Conservation (phyloP, 2,888 invertebrate species). For the Nephrocerus scutellatus region DNA sequence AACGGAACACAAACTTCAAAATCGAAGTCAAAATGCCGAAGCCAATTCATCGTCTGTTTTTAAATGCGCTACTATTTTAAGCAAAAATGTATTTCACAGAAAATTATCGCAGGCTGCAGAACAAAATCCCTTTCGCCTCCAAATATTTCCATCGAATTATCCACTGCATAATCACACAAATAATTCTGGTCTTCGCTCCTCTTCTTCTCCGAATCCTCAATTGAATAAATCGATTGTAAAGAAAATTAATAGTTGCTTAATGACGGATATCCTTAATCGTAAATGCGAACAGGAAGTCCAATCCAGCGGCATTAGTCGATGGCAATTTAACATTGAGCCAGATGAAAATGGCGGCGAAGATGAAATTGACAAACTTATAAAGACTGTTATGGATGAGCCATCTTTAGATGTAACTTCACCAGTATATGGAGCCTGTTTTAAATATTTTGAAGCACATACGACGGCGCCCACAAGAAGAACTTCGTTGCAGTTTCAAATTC, state of each 20-base stretch:
- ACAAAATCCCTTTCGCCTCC: constrained; percentile 17
- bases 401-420: no score
- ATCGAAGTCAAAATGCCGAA: constrained; percentile 4
- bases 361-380: no score
- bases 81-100: not conserved
- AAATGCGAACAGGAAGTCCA: constrained; percentile 8
- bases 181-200: not conserved
- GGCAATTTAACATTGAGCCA: no score
- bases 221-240: constrained; percentile 1
- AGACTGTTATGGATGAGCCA: no score
- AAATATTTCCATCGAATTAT: no score
- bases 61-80: not conserved
- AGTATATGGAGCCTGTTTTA: no score
- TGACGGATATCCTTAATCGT: constrained; percentile 11
- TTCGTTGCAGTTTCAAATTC: no score
- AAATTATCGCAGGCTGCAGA: not conserved
- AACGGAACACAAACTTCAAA: constrained; percentile 3
- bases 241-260: constrained; percentile 11
- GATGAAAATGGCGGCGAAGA: no score
- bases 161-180: no score
- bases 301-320: not conserved
- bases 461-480: no score
- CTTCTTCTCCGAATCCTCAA: no score
- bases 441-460: no score
- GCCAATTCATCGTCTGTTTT: not conserved